Evolutionary conservation across 30 jellyfish, hydroid and myxozoan species (phyloP).

Genomic region (Rhopilema esculentum): DNA sequence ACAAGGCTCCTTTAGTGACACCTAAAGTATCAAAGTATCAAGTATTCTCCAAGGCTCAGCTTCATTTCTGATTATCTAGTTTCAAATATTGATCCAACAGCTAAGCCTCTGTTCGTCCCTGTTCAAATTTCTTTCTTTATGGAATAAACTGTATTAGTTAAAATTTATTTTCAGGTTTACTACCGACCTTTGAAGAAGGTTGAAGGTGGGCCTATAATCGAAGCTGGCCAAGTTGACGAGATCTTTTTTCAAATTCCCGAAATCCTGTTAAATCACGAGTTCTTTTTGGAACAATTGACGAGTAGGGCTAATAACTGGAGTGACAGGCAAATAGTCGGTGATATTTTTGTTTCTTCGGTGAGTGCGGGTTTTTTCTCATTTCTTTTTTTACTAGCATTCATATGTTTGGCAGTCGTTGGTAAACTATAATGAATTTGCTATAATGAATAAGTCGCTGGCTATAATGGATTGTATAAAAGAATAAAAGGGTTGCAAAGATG

Average conservation of each 20-base stretch:
- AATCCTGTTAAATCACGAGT: conserved; percentile 87
- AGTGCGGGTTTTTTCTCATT: too few relatives aligned
- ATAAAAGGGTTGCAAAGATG: too few relatives aligned
- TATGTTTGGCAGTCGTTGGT: too few relatives aligned
- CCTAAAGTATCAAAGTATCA: neutral
- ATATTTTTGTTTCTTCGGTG: conserved; percentile 92
- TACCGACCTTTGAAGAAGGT: conserved; percentile 89
- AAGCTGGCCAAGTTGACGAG: conserved; percentile 91
- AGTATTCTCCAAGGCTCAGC: neutral
- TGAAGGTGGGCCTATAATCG: conserved; percentile 83
- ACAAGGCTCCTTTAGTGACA: neutral
- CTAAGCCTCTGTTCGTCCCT: neutral
- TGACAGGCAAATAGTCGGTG: conserved; percentile 91
- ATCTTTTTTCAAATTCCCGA: conserved; percentile 96
- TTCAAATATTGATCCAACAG: neutral
- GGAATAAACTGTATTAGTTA: neutral
- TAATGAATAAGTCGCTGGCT: too few relatives aligned
- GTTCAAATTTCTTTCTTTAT: neutral
- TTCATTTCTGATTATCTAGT: neutral
- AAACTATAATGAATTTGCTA: too few relatives aligned
- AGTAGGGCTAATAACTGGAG: conserved; percentile 91
- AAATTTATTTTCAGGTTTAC: conserved; percentile 61
- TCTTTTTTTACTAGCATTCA: neutral
- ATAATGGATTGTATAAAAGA: too few relatives aligned
- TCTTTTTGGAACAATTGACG: conserved; percentile 86